Conservation (phyloP, 2,888 invertebrate species). For the Tipula lateralis region DNA sequence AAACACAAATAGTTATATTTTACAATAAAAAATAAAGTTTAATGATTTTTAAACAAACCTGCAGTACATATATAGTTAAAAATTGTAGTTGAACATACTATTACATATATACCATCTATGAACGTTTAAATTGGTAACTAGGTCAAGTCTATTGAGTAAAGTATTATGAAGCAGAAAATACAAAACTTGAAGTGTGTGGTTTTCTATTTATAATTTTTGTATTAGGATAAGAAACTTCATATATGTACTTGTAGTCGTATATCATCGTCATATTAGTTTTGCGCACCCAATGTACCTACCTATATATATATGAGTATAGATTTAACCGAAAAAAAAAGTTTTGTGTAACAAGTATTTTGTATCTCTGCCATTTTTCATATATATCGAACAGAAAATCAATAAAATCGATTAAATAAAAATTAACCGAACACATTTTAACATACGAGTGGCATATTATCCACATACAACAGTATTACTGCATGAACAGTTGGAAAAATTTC, state of each 20-base stretch:
- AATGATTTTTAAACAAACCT: background rate
- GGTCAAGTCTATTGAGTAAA: conserved; percentile 19
- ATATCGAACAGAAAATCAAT: background rate
- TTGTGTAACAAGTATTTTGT: conserved; percentile 8
- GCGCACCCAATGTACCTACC: background rate
- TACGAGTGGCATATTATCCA: background rate
- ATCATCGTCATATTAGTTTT: background rate
- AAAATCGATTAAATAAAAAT: background rate
- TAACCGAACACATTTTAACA: background rate
- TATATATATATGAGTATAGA: too few species aligned
- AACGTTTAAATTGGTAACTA: background rate
- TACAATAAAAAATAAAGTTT: background rate
- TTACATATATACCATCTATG: background rate
- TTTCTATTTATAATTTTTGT: background rate
- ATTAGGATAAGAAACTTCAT: background rate
- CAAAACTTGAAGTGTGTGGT: background rate
- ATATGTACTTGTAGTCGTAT: too few species aligned
- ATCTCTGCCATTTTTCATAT: background rate
- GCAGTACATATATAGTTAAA: background rate
- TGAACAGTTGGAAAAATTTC: background rate
- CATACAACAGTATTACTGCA: background rate
- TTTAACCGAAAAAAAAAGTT: background rate
- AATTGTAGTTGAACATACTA: background rate
- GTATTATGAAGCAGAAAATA: background rate
- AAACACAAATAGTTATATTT: background rate